Evolutionary conservation across 1,140 invertebrate species (phyloP).

Genomic region (Lutraria rhynchaena): DNA sequence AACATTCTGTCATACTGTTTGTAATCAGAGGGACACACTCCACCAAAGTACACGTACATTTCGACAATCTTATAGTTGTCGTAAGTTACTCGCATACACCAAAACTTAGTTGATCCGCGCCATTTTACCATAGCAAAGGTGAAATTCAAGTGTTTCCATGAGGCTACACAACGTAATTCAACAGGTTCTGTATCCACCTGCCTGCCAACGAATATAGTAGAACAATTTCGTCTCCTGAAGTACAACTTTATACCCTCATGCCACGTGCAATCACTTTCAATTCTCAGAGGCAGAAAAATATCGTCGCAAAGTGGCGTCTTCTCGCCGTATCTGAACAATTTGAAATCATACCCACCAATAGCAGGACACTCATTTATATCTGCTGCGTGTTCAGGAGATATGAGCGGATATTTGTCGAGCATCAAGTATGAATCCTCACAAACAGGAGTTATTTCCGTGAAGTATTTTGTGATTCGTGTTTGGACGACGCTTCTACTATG

Average conservation of each 20-base stretch:
- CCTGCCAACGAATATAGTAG: slow-evolving; percentile 25
- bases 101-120: slow-evolving; percentile 28
- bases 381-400: slow-evolving; percentile 31
- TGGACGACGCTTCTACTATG: slow-evolving; percentile 52
- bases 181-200: slow-evolving; percentile 20
- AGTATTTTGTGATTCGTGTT: slow-evolving; percentile 34
- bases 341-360: slow-evolving; percentile 52
- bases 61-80: slow-evolving; percentile 17
- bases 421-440: slow-evolving; percentile 32
- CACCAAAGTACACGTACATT: slow-evolving; percentile 45
- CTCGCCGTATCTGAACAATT: slow-evolving; percentile 42
- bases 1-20: slow-evolving; percentile 32
- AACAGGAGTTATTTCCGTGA: neutral
- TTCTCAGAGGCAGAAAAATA: slow-evolving; percentile 52
- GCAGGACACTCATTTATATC: slow-evolving; percentile 31
- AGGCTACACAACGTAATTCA: slow-evolving; percentile 33
- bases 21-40: slow-evolving; percentile 30
- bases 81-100: slow-evolving; percentile 42
- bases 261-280: slow-evolving; percentile 51
- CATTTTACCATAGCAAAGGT: slow-evolving; percentile 51
- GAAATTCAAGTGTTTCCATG: slow-evolving; percentile 41
- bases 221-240: slow-evolving; percentile 52
- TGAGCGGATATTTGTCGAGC: slow-evolving; percentile 51
- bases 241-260: slow-evolving; percentile 52
- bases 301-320: slow-evolving; percentile 45